Percentiles rank a stretch among this genome's conserved stretches.
These are phyloP conservation scores for Zonitis immaculata DNA, from an alignment of 2,888 invertebrate species.

Conservation along the genomic window DNA sequence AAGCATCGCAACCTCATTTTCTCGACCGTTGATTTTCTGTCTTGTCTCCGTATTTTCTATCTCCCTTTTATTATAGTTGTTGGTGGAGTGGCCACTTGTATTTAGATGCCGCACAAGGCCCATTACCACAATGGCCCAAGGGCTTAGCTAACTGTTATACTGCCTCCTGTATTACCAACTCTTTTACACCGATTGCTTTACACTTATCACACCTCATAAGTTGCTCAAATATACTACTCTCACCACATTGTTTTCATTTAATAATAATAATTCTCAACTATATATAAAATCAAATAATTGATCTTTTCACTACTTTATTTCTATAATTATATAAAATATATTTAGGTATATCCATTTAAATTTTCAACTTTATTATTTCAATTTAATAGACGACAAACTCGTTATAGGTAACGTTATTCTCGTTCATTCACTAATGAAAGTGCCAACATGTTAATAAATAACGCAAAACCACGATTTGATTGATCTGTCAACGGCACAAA, in stretches of 20 bases:
- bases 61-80: slow-evolving; percentile 34
- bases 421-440: slow-evolving; percentile 1
- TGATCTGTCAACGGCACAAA: slow-evolving; percentile 11
- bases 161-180: slow-evolving; percentile 34
- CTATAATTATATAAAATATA: neutral
- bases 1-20: slow-evolving; percentile 54
- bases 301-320: neutral
- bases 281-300: too few relatives aligned
- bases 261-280: neutral
- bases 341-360: neutral
- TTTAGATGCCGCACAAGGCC: slow-evolving; percentile 34
- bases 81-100: slow-evolving; percentile 33
- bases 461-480: slow-evolving; percentile 12
- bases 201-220: slow-evolving; percentile 30
- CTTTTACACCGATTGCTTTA: slow-evolving; percentile 32
- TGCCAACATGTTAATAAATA: slow-evolving; percentile 10
- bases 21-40: slow-evolving; percentile 54
- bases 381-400: neutral
- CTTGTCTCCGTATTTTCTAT: slow-evolving; percentile 39
- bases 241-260: neutral
- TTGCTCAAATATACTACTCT: slow-evolving; percentile 14
- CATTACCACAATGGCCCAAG: slow-evolving; percentile 30
- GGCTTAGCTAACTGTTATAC: slow-evolving; percentile 34
- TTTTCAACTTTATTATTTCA: neutral
- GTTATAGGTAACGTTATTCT: neutral